phyloP scores from a whole-genome alignment of 2,797 vertebrate genomes.

The Thripadectes ignobilis region DNA sequence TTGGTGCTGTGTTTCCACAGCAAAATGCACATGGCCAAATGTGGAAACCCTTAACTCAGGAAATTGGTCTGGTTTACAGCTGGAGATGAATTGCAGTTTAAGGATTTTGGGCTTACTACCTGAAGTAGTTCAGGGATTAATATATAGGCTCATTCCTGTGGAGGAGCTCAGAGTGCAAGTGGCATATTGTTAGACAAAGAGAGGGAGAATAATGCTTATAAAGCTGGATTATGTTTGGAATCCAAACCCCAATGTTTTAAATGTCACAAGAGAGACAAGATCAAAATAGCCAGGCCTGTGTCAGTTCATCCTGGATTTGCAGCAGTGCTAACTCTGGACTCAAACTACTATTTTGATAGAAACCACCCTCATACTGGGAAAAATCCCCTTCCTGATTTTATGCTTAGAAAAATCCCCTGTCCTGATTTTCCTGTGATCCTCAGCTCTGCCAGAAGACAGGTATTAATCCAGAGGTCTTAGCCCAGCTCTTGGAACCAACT shows the following conservation, averaged over 20 bases:
- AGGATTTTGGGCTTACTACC: not conserved
- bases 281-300: not conserved
- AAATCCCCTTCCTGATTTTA: not conserved
- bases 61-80: not conserved
- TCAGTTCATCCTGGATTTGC: not conserved
- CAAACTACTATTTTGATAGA: not conserved
- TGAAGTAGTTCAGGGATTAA: not conserved
- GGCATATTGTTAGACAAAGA: not conserved
- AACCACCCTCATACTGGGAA: not conserved
- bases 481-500: not conserved
- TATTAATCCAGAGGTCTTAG: not conserved
- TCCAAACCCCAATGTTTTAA: not conserved
- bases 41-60: not conserved
- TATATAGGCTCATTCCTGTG: not conserved
- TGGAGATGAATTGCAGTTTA: not conserved
- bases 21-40: not conserved
- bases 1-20: not conserved
- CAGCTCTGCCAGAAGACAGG: rapidly evolving
- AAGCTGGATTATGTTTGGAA: not conserved
- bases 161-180: not conserved
- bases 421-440: not conserved
- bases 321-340: not conserved
- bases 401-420: not conserved
- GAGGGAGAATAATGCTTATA: not conserved
- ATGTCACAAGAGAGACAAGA: not conserved